Evolutionary conservation across 1,140 invertebrate species (phyloP).

Genomic region (Pseudomyrmex pallidus): DNA sequence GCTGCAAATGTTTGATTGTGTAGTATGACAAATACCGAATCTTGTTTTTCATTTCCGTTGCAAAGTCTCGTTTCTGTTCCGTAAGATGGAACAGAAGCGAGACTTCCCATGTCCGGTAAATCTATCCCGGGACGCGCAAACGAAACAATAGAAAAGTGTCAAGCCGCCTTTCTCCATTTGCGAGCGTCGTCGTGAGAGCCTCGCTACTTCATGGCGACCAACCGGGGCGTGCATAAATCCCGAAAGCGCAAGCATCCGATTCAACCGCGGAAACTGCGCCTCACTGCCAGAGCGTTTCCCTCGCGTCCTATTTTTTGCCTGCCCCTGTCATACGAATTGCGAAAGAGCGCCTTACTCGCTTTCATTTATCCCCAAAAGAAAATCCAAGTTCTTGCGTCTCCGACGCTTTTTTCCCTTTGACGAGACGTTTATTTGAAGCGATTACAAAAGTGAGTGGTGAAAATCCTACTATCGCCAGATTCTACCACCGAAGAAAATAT

Average conservation of each 20-base stretch:
- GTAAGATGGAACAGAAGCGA: not conserved
- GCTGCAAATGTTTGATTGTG: too few relatives aligned
- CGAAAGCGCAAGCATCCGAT: not conserved
- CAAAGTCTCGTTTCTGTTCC: not conserved
- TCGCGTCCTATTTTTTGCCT: constrained; percentile 19
- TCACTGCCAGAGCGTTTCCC: not conserved
- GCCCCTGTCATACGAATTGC: not conserved
- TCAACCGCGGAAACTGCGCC: constrained; percentile 1
- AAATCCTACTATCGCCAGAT: not conserved
- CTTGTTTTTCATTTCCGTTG: not conserved
- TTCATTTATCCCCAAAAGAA: constrained; percentile 1
- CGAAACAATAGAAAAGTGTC: constrained; percentile 5
- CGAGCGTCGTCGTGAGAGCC: not conserved
- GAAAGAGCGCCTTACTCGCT: not conserved
- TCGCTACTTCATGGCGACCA: not conserved
- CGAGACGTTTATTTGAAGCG: not conserved
- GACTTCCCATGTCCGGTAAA: not conserved
- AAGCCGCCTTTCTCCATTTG: not conserved
- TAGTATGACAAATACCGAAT: too few relatives aligned
- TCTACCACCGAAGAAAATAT: too few relatives aligned
- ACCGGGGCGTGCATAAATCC: constrained; percentile 13
- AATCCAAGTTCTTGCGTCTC: not conserved
- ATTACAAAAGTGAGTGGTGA: not conserved
- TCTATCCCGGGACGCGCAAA: not conserved
- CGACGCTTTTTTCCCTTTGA: not conserved